Evolutionary conservation across 2,888 invertebrate species (phyloP), one percentile per base, ranked within the genome.

Genomic region (Branchellion lobata): DNA sequence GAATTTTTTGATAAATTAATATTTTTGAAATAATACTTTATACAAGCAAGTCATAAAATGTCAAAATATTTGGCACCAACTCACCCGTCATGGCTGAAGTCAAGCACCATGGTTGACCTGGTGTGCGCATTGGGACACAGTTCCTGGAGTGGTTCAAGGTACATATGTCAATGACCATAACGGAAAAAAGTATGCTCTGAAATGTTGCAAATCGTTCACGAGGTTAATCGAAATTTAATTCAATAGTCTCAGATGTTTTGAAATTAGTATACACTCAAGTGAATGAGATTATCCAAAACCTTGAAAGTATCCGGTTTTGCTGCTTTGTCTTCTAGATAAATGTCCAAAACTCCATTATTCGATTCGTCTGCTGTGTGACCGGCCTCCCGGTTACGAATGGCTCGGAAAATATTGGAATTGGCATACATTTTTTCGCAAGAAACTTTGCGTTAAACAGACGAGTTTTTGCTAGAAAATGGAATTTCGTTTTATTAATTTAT

Each of bases 21-120:
- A n/a, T n/a, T n/a, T n/a, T n/a, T n/a, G n/a, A n/a, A n/a, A n/a
- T n/a, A n/a, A n/a, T n/a, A n/a, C n/a, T n/a, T n/a, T n/a, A n/a
- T n/a, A n/a, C n/a, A n/a, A n/a, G n/a, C n/a, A n/a, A n/a, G n/a
- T n/a, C n/a, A n/a, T n/a, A n/a, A n/a, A n/a, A n/a, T n/a, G n/a
- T n/a, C n/a, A n/a, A n/a, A n/a, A n/a, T n/a, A n/a, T n/a, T n/a
- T n/a, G n/a, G n/a, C n/a, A n/a, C n/a, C n/a, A n/a, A n/a, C n/a
- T n/a, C 88, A 93, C 92, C 92, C 93, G 90, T 94, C 93, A 81
- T 93, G 92, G 90, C 94, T 94, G 85, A 94, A 94, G 81, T 93
- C 93, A 92, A 93, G 93, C 81, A 94, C 89, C 88, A 93, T 94
- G 79, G 94, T 93, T 75, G 93, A 92, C 85, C 92, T 90, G 81